Evolutionary conservation across 1,140 invertebrate species (phyloP), one percentile per base, ranked within the genome.

Genomic region (Heliconius melpomene): DNA sequence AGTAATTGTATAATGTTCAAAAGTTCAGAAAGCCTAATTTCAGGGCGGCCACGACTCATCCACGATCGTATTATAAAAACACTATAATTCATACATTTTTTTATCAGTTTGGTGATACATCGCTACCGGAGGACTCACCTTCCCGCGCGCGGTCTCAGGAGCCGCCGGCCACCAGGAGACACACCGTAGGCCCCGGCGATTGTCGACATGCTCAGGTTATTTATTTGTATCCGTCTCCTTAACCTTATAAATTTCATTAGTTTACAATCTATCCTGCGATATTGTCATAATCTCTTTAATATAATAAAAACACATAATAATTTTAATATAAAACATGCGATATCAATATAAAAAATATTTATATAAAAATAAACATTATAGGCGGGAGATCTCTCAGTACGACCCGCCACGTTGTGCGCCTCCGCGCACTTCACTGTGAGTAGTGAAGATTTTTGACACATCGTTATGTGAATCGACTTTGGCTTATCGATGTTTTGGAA

Each of bases 101-200:
- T 57, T 78, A 3, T 84, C 40, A 92, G 89, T 91, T 92, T 82
- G 90, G 89, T 8, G 85, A 86, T 84, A 84, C 29, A 79, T 84
- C 79, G 73, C 79, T 72, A 40, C 20, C 36, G 1, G 40, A 60
- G 60, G 66, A 72, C 8, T 16, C 74, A 38, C 46, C 73, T 80
- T 16, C 13, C 13, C 20, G 23, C 11, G 79, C 77, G 52, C 86
- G 72, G 40, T 52, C 82, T 1, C 72, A 74, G 82, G 76, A 79
- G 2, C 54, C 84, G n/a, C 87, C 81, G 79, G 90, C 92, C 57
- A 96, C 97, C 72, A 95, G 98, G 77, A 95, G 98, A 74, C 98
- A 99, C 90, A 99, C 98, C 0, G 98, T 99, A 20, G 98, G 98
- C 6, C 98, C 98, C 9, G 98, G 98, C 8, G 98, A 98, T 95